A percentile compares a stretch with the other conserved stretches of the same genome.
phyloP scores from a whole-genome alignment of 2,113 vertebrate species.

The Myrmophylax atrothorax region DNA sequence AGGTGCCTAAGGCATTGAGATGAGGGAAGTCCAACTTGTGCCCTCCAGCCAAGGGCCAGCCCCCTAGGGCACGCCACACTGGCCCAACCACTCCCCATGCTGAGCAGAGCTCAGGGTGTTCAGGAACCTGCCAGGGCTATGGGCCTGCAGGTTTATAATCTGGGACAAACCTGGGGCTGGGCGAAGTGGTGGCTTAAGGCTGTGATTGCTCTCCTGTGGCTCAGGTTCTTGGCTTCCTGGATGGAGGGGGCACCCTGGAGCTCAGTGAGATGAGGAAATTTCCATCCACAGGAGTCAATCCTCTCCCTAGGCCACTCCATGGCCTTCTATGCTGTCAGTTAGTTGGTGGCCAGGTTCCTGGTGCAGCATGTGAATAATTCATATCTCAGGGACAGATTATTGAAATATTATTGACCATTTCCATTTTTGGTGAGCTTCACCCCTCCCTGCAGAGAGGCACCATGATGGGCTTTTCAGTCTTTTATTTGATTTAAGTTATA shows the following conservation, averaged over 20 bases:
- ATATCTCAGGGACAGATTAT: not conserved
- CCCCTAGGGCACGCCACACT: rapidly evolving
- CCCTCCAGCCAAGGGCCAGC: not conserved
- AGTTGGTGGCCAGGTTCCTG: not conserved
- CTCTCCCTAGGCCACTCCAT: not conserved
- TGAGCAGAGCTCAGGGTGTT: not conserved
- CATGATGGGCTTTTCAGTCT: not conserved
- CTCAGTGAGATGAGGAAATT: not conserved
- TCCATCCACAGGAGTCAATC: not conserved
- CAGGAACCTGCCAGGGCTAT: not conserved
- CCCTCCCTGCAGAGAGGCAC: not conserved
- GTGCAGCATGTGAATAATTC: not conserved
- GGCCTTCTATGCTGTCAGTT: not conserved
- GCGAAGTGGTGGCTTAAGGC: not conserved
- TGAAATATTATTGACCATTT: not conserved
- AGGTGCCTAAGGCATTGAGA: not conserved
- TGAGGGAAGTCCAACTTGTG: not conserved
- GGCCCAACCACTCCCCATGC: not conserved
- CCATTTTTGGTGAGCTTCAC: not conserved
- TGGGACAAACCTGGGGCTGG: not conserved
- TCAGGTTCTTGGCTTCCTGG: not conserved
- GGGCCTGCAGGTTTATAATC: not conserved
- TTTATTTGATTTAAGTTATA: not conserved
- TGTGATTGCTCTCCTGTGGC: not conserved
- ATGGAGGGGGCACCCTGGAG: not conserved